These are phyloP conservation scores for Ypsolopha sequella DNA, from an alignment of 2,888 invertebrate species.

Conservation along the genomic window DNA sequence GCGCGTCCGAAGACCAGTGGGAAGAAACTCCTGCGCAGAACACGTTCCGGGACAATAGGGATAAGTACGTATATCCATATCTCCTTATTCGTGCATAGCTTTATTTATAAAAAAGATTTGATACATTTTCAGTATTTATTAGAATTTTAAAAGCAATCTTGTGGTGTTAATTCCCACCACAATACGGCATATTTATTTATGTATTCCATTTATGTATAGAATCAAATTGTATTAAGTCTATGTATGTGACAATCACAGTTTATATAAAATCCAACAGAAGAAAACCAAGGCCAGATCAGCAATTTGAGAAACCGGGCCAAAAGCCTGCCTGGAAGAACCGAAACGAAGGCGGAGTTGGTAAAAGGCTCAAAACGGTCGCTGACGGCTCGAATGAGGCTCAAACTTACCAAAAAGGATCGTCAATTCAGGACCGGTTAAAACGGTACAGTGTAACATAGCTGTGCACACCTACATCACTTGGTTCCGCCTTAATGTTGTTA, in stretches of 20 bases:
- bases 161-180: no score
- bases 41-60: slow-evolving; percentile 12
- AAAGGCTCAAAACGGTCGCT: slow-evolving; percentile 31
- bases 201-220: background rate
- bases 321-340: slow-evolving; percentile 42
- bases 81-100: no score
- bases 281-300: slow-evolving; percentile 49
- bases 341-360: slow-evolving; percentile 44
- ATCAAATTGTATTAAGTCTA: background rate
- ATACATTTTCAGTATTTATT: no score
- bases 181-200: background rate
- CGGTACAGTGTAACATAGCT: slow-evolving; percentile 33
- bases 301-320: slow-evolving; percentile 17
- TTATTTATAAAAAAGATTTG: no score
- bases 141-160: no score
- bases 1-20: slow-evolving; percentile 26
- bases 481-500: background rate
- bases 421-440: slow-evolving; percentile 53
- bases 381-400: background rate
- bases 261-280: slow-evolving; percentile 37
- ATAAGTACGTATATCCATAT: slow-evolving; percentile 9
- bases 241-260: background rate
- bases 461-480: background rate
- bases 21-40: slow-evolving; percentile 23
- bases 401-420: slow-evolving; percentile 16